Percentiles rank a stretch among this genome's conserved stretches.
Conservation (phyloP, 1,140 invertebrate genomes). For the Drosophila sulfurigaster region DNA sequence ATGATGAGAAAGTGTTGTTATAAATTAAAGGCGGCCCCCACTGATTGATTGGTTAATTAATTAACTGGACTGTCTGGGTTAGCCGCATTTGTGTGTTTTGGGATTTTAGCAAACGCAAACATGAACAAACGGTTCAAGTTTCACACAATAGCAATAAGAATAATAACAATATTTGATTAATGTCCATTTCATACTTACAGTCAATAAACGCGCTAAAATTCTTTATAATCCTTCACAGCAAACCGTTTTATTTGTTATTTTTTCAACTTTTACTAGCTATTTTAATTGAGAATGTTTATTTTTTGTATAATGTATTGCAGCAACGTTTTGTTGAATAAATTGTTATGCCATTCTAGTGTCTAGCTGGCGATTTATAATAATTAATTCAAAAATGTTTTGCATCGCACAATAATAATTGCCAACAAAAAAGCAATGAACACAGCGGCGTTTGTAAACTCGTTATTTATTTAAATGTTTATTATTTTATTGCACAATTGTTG, state of each 20-base stretch:
- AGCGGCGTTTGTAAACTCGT: slow-evolving; percentile 24
- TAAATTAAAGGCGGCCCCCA: background rate
- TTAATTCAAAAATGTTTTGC: slow-evolving; percentile 23
- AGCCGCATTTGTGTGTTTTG: background rate
- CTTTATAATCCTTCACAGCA: slow-evolving; percentile 24
- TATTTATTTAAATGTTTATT: slow-evolving; percentile 14
- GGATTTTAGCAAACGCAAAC: slow-evolving; percentile 37
- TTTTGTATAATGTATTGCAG: background rate
- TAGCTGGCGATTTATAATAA: slow-evolving; percentile 2
- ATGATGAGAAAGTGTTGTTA: slow-evolving; percentile 15
- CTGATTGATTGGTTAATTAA: slow-evolving; percentile 13
- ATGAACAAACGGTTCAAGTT: slow-evolving; percentile 5
- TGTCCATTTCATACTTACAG: slow-evolving; percentile 34
- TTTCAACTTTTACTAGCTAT: slow-evolving; percentile 16
- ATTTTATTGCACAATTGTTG: slow-evolving; percentile 56
- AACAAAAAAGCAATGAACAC: slow-evolving; percentile 51
- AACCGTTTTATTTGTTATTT: slow-evolving; percentile 15
- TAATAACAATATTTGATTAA: background rate
- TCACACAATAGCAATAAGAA: background rate
- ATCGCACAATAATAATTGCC: slow-evolving; percentile 10
- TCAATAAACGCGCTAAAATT: background rate
- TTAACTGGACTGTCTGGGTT: background rate
- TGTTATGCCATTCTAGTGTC: slow-evolving; percentile 9
- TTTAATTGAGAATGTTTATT: background rate
- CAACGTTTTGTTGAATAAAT: background rate